Conservation (phyloP, 1,140 invertebrate species). For the Pectinophora gossypiella region DNA sequence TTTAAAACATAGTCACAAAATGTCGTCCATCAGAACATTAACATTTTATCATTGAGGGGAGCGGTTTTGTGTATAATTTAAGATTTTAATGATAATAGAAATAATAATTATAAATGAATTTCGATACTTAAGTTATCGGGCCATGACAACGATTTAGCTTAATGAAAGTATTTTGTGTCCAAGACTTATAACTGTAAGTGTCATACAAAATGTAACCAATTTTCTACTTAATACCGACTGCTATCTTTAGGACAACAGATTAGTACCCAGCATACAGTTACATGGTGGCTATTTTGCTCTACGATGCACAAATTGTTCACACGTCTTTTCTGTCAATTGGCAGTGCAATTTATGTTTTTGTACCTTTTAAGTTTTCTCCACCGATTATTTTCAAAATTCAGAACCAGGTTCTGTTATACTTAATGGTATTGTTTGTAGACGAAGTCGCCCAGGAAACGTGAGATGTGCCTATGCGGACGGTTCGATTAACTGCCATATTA, state of each 20-base stretch:
- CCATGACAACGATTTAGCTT: slow-evolving; percentile 59
- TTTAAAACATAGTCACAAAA: slow-evolving; percentile 51
- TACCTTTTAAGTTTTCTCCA: slow-evolving; percentile 33
- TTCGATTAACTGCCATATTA: slow-evolving; percentile 74
- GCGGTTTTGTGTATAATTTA: slow-evolving; percentile 61
- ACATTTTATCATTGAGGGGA: slow-evolving; percentile 60
- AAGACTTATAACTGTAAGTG: slow-evolving; percentile 29
- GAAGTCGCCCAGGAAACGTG: slow-evolving; percentile 43
- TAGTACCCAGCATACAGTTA: too few species aligned
- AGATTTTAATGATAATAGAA: slow-evolving; percentile 50
- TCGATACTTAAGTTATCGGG: slow-evolving; percentile 60
- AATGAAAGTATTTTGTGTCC: slow-evolving; percentile 38
- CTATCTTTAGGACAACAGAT: too few species aligned
- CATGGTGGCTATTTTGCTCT: too few species aligned
- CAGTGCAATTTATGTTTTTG: not conserved
- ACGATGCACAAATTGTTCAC: too few species aligned
- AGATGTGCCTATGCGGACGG: slow-evolving; percentile 63
- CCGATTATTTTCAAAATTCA: slow-evolving; percentile 65
- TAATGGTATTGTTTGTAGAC: slow-evolving; percentile 43
- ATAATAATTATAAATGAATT: slow-evolving; percentile 54
- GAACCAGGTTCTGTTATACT: slow-evolving; percentile 63
- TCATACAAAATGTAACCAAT: slow-evolving; percentile 4
- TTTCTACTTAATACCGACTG: not conserved
- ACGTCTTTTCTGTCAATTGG: not conserved
- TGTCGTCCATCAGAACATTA: slow-evolving; percentile 50